Conservation (phyloP, 2,888 invertebrate species). For the Alitta virens region DNA sequence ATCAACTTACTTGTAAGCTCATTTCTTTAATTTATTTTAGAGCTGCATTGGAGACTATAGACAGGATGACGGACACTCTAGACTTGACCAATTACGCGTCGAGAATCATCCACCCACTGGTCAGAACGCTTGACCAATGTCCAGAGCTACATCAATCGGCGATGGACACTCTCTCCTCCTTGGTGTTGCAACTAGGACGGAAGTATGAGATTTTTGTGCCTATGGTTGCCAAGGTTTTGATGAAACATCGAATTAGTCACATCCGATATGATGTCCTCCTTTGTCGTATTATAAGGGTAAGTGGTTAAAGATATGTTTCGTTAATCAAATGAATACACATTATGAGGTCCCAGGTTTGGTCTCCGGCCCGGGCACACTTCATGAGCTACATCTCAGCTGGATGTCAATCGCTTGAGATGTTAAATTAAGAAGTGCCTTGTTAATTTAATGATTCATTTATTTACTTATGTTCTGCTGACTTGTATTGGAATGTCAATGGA, state of each 20-base stretch:
- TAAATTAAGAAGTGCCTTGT: too few relatives aligned
- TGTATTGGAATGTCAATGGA: too few relatives aligned
- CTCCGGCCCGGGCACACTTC: too few relatives aligned
- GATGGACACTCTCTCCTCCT: slow-evolving; percentile 86
- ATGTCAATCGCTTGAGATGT: too few relatives aligned
- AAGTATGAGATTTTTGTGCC: slow-evolving; percentile 92
- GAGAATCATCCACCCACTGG: slow-evolving; percentile 89
- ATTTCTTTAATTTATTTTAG: too few relatives aligned
- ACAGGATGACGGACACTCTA: slow-evolving; percentile 82
- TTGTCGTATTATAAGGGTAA: slow-evolving; percentile 56
- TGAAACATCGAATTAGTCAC: slow-evolving; percentile 61
- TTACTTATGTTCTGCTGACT: too few relatives aligned
- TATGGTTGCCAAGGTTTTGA: slow-evolving; percentile 75
- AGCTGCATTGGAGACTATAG: slow-evolving; percentile 72
- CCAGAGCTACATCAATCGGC: slow-evolving; percentile 71
- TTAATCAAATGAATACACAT: too few relatives aligned
- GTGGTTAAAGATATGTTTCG: too few relatives aligned
- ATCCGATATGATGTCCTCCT: slow-evolving; percentile 74
- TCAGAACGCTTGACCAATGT: slow-evolving; percentile 76
- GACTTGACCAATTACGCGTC: slow-evolving; percentile 91
- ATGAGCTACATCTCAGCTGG: too few relatives aligned
- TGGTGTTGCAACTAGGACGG: slow-evolving; percentile 83
- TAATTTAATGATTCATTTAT: too few relatives aligned
- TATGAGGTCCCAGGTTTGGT: too few relatives aligned
- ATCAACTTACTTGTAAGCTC: too few relatives aligned